A percentile compares a stretch with the other conserved stretches of the same genome.
Evolutionary conservation across 1,140 invertebrate genomes (phyloP).

Genomic region (Aphelenchoides avenae): DNA sequence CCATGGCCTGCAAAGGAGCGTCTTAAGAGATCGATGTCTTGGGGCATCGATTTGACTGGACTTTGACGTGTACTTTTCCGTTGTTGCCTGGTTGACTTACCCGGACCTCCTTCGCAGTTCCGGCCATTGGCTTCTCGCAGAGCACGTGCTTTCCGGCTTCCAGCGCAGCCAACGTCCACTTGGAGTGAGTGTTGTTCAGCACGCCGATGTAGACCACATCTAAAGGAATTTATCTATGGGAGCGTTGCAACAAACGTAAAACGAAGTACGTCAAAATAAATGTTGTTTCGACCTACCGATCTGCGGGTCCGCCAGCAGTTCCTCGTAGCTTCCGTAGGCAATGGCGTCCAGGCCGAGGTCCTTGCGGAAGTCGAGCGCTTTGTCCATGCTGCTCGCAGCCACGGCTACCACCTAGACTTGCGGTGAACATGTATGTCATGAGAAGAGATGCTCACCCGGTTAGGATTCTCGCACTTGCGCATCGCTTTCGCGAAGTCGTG

Average conservation of each 20-base stretch:
- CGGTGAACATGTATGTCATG: no score
- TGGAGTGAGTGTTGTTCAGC: slow-evolving; percentile 70
- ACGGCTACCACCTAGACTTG: slow-evolving; percentile 66
- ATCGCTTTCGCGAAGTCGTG: slow-evolving; percentile 27
- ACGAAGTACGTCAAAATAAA: background rate
- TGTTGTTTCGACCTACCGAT: slow-evolving; percentile 66
- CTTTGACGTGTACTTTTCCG: no score
- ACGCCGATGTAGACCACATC: slow-evolving; percentile 75
- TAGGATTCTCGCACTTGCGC: slow-evolving; percentile 10
- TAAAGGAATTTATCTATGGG: slow-evolving; percentile 59
- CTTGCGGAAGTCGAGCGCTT: slow-evolving; percentile 72
- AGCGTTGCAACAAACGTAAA: background rate
- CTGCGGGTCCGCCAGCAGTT: slow-evolving; percentile 70
- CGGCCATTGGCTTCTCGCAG: slow-evolving; percentile 76
- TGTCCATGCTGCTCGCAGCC: slow-evolving; percentile 67
- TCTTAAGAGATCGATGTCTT: no score
- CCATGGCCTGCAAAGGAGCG: slow-evolving; percentile 51
- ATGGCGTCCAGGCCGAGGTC: slow-evolving; percentile 64
- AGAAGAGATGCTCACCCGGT: slow-evolving; percentile 19
- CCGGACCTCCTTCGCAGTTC: slow-evolving; percentile 69
- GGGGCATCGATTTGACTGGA: no score
- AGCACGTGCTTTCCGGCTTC: slow-evolving; percentile 74
- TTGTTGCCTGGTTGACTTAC: no score
- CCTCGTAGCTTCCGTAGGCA: slow-evolving; percentile 66
- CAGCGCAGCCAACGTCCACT: slow-evolving; percentile 69